phyloP scores from a whole-genome alignment of 1,140 invertebrate species.

The Leguminivora glycinivorella region DNA sequence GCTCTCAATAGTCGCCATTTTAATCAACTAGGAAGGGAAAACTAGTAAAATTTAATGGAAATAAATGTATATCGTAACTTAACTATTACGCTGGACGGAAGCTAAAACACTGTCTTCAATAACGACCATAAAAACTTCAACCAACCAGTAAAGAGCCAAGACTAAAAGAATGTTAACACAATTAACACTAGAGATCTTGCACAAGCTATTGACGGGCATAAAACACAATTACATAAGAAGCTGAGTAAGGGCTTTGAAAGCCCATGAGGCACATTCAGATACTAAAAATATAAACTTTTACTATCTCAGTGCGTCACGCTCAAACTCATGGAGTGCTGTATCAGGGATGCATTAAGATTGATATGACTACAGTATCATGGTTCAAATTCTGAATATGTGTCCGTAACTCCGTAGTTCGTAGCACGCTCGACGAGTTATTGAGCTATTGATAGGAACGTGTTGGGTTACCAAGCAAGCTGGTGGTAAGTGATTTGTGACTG shows the following conservation, averaged over 20 bases:
- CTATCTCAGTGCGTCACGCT: not conserved
- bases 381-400: not conserved
- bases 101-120: not conserved
- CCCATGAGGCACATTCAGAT: constrained; percentile 26
- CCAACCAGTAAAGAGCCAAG: constrained; percentile 14
- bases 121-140: constrained; percentile 17
- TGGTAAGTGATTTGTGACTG: constrained; percentile 25
- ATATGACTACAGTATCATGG: not conserved
- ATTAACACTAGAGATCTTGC: constrained; percentile 38
- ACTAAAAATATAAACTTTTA: not conserved
- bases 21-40: not conserved
- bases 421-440: constrained; percentile 42
- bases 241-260: constrained; percentile 44
- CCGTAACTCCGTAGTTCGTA: not conserved
- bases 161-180: constrained; percentile 36
- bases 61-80: not conserved
- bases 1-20: no score
- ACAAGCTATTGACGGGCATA: constrained; percentile 45
- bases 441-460: constrained; percentile 48
- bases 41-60: not conserved
- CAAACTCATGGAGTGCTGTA: not conserved
- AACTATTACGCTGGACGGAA: not conserved
- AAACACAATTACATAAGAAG: constrained; percentile 52
- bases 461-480: constrained; percentile 23
- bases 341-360: not conserved